Evolutionary conservation across 2,113 vertebrate species (phyloP).

Genomic region (Paramisgurnus dabryanus): DNA sequence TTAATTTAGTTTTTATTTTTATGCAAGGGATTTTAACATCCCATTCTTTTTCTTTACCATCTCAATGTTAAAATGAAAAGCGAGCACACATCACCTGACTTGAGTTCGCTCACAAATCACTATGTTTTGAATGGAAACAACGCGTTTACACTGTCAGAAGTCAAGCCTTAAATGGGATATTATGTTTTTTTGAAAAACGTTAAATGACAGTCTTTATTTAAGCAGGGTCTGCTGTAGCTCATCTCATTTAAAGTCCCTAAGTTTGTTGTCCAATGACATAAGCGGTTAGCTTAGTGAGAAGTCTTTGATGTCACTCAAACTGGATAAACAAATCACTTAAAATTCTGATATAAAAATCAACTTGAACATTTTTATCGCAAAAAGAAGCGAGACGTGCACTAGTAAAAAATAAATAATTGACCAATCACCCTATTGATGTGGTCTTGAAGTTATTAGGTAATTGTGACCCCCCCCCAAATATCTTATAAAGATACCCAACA

Average conservation of each 20-base stretch:
- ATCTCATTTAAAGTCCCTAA: slow-evolving; percentile 37
- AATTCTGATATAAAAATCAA: not conserved
- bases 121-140: slow-evolving; percentile 45
- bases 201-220: slow-evolving; percentile 45
- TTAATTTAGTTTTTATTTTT: slow-evolving; percentile 5
- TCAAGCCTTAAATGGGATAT: slow-evolving; percentile 43
- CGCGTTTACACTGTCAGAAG: slow-evolving; percentile 39
- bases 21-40: not conserved
- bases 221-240: slow-evolving; percentile 68
- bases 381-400: not conserved
- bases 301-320: not conserved
- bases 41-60: not conserved
- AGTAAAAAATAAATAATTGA: too few relatives aligned
- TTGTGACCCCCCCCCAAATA: not conserved
- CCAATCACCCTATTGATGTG: too few relatives aligned
- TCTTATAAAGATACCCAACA: slow-evolving; percentile 7
- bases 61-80: slow-evolving; percentile 24
- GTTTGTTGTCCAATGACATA: not conserved
- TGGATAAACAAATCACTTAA: not conserved
- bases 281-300: slow-evolving; percentile 1
- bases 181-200: slow-evolving; percentile 35
- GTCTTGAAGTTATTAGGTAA: not conserved
- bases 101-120: slow-evolving; percentile 28
- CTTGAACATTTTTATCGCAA: not conserved
- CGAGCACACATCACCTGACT: slow-evolving; percentile 26